Evolutionary conservation across 2,888 invertebrate species (phyloP), one percentile per base, ranked within the genome.

Genomic region (Bombylius discolor): DNA sequence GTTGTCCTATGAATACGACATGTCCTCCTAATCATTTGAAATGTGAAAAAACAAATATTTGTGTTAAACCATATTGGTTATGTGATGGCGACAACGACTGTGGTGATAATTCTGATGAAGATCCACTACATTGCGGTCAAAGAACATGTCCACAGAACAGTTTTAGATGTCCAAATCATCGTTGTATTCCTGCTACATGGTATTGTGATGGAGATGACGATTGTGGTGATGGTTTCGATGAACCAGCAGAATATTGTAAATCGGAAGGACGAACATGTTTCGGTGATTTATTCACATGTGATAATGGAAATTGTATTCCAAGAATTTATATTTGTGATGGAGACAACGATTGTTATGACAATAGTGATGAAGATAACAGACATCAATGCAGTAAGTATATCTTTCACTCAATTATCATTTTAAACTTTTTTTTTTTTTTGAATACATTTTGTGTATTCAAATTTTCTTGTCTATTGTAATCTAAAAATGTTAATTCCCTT

Each of bases 61-160:
- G 98, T 70, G 95, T 98, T 0, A 97, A 98, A 68, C 93, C 93
- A 0, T 95, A 95, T 68, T 95, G 95, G 92, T 79, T 98, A 0
- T 99, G 99, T 72, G 96, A 98, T 71, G 95, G 95, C 0, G 94
- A 96, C 66, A 94, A 95, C 66, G 95, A 96, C 68, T 96, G 95
- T 68, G 93, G 96, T 0, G 96, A 96, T 69, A 92, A 92, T 67
- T 90, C 89, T 1, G 74, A 73, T 49, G 95, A 96, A 71, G 89
- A 93, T 77, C 84, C 90, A 0, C 71, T 93, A 34, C 89, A 93
- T 66, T 95, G 94, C 69, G 86, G 90, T 0, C 86, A 89, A 64
- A 78, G 92, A 60, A 87, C 90, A 0, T 95, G 94, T 63, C 94
- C 94, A 0, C 87, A 87, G 54, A 93, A 92, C 68, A 91, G 91